Conservation (phyloP, 2,797 vertebrate species). For the Xenops minutus region DNA sequence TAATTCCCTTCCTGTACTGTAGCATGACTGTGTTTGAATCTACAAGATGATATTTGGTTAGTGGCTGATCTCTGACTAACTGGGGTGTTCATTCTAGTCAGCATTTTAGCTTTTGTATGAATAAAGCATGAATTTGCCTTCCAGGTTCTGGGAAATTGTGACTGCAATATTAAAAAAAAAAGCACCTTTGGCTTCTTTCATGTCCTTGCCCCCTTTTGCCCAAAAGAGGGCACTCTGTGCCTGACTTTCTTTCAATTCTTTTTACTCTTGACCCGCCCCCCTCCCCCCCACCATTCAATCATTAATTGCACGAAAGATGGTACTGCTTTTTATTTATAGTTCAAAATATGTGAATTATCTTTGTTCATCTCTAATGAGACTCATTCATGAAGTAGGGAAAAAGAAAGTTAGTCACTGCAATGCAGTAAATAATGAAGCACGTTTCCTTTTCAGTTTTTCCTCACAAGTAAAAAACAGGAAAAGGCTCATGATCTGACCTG, state of each 20-base stretch:
- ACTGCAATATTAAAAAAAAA: background rate
- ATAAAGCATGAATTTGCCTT: constrained; percentile 15
- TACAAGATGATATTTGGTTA: background rate
- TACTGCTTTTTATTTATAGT: background rate
- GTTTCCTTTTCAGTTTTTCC: background rate
- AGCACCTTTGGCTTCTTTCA: background rate
- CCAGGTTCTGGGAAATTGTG: background rate
- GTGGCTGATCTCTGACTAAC: background rate
- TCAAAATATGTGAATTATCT: background rate
- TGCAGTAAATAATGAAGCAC: background rate
- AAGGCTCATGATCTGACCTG: background rate
- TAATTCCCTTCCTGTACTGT: background rate
- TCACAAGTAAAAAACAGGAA: background rate
- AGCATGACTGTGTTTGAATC: background rate
- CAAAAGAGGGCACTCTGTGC: constrained; percentile 61
- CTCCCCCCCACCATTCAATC: accelerated
- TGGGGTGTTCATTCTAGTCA: background rate
- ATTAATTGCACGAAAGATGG: background rate
- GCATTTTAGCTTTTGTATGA: background rate
- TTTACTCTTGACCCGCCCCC: background rate
- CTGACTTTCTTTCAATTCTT: background rate
- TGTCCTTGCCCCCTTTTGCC: background rate
- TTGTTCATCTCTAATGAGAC: background rate
- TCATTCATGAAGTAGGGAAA: background rate
- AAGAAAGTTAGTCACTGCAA: background rate